A percentile compares a stretch with the other conserved stretches of the same genome.
Conservation (phyloP, 2,888 invertebrate genomes). For the Exocentrus adspersus region DNA sequence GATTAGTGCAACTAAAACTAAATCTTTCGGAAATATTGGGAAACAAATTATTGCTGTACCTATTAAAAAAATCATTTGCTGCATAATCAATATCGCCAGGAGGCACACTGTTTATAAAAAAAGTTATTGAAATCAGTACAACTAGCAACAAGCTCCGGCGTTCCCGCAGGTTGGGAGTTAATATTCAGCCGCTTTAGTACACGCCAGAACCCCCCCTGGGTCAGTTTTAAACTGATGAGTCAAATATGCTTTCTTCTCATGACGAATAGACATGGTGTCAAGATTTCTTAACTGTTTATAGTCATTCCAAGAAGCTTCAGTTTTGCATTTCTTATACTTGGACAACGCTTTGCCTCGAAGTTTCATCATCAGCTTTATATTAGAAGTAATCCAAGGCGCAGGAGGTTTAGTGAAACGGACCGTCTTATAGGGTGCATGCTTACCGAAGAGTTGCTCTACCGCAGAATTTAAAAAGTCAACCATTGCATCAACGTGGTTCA, state of each 20-base stretch:
- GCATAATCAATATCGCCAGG: neutral
- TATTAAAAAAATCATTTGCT: neutral
- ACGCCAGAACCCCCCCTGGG: neutral
- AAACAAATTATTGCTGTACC: neutral
- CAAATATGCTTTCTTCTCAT: slow-evolving; percentile 1
- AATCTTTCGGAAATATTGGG: no score
- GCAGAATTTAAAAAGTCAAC: neutral
- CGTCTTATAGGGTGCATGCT: neutral
- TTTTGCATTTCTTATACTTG: neutral
- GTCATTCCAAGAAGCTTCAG: neutral
- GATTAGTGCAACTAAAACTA: no score
- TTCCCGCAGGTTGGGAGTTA: neutral
- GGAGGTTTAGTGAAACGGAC: neutral
- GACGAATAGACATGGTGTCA: neutral
- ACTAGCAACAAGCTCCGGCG: no score
- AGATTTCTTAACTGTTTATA: neutral
- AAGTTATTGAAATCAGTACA: no score
- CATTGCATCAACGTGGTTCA: no score
- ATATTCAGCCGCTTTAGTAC: neutral
- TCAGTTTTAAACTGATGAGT: neutral
- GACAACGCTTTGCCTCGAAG: neutral
- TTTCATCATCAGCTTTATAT: neutral
- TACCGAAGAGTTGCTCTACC: neutral
- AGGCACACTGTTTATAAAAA: neutral
- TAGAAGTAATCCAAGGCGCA: neutral